These are phyloP conservation scores for Margarornis squamiger DNA, from an alignment of 2,797 vertebrate species.

Conservation along the genomic window DNA sequence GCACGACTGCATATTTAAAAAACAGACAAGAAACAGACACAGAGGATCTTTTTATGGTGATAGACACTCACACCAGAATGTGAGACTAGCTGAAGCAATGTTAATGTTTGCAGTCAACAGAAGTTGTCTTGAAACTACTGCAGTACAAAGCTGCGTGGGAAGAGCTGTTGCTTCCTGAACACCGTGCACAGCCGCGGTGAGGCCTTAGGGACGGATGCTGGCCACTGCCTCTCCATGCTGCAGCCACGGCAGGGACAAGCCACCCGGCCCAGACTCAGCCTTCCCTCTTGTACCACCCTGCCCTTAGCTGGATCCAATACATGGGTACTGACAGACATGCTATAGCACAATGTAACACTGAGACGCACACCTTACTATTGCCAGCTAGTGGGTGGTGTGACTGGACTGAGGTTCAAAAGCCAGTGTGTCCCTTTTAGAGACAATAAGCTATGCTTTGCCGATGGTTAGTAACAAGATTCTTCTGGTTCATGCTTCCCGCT, in stretches of 20 bases:
- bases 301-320: neutral
- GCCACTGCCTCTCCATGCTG: neutral
- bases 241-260: neutral
- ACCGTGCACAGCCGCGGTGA: fast-evolving
- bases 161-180: conserved; percentile 10
- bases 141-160: conserved; percentile 20
- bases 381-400: neutral
- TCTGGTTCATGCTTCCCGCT: neutral
- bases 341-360: neutral
- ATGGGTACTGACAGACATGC: neutral
- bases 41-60: conserved; percentile 54
- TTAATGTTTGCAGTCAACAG: conserved; percentile 55
- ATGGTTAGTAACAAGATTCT: neutral
- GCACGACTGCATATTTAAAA: conserved; percentile 39
- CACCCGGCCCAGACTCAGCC: neutral
- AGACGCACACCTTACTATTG: neutral
- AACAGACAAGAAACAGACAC: conserved; percentile 55
- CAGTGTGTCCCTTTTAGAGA: neutral
- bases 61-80: conserved; percentile 59
- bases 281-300: neutral
- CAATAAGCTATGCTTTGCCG: neutral
- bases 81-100: conserved; percentile 46
- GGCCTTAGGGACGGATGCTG: neutral
- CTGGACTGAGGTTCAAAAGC: neutral
- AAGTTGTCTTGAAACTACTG: conserved; percentile 29